Evolutionary conservation across 2,113 vertebrate species (phyloP).

Genomic region (Alligator mississippiensis): DNA sequence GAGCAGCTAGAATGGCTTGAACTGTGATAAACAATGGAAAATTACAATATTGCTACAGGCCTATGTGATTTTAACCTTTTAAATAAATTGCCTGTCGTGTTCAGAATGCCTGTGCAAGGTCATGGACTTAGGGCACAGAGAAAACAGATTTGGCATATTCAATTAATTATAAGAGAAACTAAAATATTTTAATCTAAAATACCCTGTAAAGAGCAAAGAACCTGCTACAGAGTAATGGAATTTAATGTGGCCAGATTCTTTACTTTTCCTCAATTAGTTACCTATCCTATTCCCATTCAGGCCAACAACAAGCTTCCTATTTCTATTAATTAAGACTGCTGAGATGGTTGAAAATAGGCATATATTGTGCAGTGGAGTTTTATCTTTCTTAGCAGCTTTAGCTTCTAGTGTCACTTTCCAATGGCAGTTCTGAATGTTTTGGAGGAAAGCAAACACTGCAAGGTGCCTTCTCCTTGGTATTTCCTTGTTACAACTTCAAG

Average conservation of each 20-base stretch:
- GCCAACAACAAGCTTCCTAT: neutral
- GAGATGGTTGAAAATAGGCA: neutral
- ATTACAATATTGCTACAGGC: neutral
- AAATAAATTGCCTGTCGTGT: neutral
- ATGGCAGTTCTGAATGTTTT: neutral
- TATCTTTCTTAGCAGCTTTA: neutral
- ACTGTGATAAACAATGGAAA: neutral
- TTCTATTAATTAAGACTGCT: neutral
- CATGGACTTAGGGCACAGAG: neutral
- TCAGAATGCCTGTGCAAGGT: neutral
- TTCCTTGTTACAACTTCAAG: rapidly evolving
- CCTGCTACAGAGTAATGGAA: neutral
- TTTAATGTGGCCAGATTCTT: neutral
- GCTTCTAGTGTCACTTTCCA: rapidly evolving
- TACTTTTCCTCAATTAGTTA: neutral
- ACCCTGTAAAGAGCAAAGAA: rapidly evolving
- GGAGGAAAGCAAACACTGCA: neutral
- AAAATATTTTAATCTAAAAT: neutral
- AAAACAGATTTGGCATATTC: neutral
- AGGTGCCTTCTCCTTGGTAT: rapidly evolving
- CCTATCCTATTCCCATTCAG: neutral
- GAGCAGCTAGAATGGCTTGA: neutral
- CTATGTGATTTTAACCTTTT: neutral
- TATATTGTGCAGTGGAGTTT: neutral
- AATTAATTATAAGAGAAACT: neutral